Evolutionary conservation across 2,888 invertebrate species (phyloP), one percentile per base, ranked within the genome.

Genomic region (Mimachlamys varia): DNA sequence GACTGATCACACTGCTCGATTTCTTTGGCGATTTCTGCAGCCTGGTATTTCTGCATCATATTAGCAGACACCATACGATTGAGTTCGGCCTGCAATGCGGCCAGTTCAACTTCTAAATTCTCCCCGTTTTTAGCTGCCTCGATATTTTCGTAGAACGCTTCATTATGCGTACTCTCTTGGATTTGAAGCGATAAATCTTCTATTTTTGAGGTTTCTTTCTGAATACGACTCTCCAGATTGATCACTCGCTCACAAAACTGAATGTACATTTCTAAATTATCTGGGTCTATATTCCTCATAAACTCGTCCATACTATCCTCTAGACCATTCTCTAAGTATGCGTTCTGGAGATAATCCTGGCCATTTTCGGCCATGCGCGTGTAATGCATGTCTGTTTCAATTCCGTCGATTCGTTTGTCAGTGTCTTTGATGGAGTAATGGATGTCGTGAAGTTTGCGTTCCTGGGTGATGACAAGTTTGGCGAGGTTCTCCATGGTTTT

Each of bases 401-500:
- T 97, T 95, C 97, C 97, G 93, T 98, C 98, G 94, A 98, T 98
- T 95, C 98, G 97, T 95, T 98, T 97, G 96, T 98, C 98, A 96
- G 98, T 98, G 95, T 98, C 98, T 53, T 96, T 96, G 15, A 97
- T 95, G 94, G 98, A 95, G 38, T 95, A 95, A 90, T 96, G 93
- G 92, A 97, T 96, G 19, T 96, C 95, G 93, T 97, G 97, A 90
- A 98, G 97, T 87, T 97, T 97, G 95, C 97, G 97, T 50, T 97
- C 97, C 96, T 98, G 98, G 0, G 97, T 97, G 88, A 97, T 96
- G 91, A 98, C 97, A 92, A 97, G 96, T 95, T 97, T 97, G 55
- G 95, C 95, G 90, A 96, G 92, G 76, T 95, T 92, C 90, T 96
- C 95, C 92, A 95, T 92, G 49, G 93, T 93, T 89, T 93, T 92